Evolutionary conservation across 2,888 invertebrate genomes (phyloP).

Genomic region (Scaptomyza polygonia): DNA sequence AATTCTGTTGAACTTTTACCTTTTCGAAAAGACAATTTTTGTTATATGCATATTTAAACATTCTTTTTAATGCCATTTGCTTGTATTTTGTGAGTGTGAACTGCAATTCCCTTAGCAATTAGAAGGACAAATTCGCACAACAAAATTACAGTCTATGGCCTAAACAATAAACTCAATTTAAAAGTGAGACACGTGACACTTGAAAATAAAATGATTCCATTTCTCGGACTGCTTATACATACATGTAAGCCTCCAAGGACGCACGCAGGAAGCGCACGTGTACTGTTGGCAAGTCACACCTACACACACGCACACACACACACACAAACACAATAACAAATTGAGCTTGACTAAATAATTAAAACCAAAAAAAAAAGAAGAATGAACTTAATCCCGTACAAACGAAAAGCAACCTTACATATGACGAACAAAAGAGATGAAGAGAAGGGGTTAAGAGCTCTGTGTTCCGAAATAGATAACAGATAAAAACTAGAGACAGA

Average conservation of each 20-base stretch:
- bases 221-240: constrained; percentile 39
- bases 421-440: constrained; percentile 4
- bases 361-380: constrained; percentile 53
- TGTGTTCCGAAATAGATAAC: constrained; percentile 50
- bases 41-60: constrained; percentile 18
- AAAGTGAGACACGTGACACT: constrained; percentile 62
- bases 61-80: constrained; percentile 41
- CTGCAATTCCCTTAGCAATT: constrained; percentile 50
- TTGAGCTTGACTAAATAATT: constrained; percentile 71
- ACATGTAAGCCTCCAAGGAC: constrained; percentile 49
- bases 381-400: constrained; percentile 53
- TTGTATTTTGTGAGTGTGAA: constrained; percentile 13
- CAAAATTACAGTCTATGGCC: constrained; percentile 50
- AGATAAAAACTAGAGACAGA: constrained; percentile 38
- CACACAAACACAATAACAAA: constrained; percentile 33
- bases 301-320: constrained; percentile 18
- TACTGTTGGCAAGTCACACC: constrained; percentile 33
- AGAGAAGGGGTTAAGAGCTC: background rate
- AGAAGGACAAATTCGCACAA: constrained; percentile 24
- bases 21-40: constrained; percentile 3
- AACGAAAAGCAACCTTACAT: background rate
- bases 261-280: constrained; percentile 43
- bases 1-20: background rate
- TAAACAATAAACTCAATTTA: constrained; percentile 62
- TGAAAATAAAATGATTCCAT: constrained; percentile 15